Percentiles rank a stretch among this genome's conserved stretches.
phyloP scores from a whole-genome alignment of 2,797 vertebrate genomes.

The Orestias chungarensis region DNA sequence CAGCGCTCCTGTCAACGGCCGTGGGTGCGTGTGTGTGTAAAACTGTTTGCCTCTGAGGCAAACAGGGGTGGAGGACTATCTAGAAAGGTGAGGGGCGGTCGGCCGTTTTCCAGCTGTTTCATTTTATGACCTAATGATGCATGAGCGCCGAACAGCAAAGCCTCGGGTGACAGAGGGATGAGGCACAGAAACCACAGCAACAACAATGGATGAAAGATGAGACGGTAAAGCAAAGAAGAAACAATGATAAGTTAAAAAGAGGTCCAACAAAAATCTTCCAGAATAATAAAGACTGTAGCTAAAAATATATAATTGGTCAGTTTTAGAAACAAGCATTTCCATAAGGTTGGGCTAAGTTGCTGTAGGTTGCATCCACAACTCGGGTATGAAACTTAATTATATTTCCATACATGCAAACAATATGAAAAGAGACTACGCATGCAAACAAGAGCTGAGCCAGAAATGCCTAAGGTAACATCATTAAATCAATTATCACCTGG shows the following conservation, averaged over 20 bases:
- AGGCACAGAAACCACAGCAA: conserved; percentile 11
- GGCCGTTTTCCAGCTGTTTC: conserved; percentile 44
- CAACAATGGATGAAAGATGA: conserved; percentile 10
- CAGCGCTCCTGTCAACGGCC: conserved; percentile 68
- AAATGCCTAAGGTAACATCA: conserved; percentile 17
- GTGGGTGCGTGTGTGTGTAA: conserved; percentile 32
- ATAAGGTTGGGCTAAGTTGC: neutral
- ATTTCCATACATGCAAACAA: conserved; percentile 10
- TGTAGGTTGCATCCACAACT: neutral
- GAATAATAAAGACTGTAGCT: conserved; percentile 1
- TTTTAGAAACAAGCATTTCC: neutral
- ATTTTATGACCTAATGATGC: conserved; percentile 29
- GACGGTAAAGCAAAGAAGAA: neutral
- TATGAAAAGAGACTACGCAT: neutral
- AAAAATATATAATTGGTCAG: too few species aligned
- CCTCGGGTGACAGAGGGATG: conserved; percentile 13
- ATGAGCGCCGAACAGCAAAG: conserved; percentile 1
- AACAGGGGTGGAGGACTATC: conserved; percentile 55
- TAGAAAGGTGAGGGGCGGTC: conserved; percentile 58
- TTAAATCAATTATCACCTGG: conserved; percentile 16
- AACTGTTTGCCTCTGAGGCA: conserved; percentile 42
- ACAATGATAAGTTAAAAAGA: neutral
- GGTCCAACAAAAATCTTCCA: neutral
- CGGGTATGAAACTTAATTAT: neutral
- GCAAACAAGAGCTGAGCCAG: conserved; percentile 2